A percentile compares a stretch with the other conserved stretches of the same genome.
Evolutionary conservation across 2,113 vertebrate species (phyloP).

Genomic region (Cyprinodon variegatus): DNA sequence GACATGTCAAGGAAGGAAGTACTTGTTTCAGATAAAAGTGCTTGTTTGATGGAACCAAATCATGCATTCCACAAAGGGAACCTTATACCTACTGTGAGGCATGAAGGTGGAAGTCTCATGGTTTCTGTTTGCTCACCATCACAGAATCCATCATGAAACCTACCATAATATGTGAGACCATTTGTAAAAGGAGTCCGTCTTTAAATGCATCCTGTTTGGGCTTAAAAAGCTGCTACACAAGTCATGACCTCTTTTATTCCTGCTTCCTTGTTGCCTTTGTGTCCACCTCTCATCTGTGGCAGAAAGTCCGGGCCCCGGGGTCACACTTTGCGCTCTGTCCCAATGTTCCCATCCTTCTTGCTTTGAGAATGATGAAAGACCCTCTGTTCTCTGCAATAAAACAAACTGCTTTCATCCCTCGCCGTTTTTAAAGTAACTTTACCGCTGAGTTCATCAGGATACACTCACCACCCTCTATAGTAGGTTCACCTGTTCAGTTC

Average conservation of each 20-base stretch:
- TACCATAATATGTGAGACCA: too few relatives aligned
- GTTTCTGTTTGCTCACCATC: too few relatives aligned
- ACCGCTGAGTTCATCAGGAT: not conserved
- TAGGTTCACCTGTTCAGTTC: not conserved
- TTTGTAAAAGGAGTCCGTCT: not conserved
- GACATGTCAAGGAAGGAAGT: too few relatives aligned
- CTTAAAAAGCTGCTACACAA: constrained; percentile 55
- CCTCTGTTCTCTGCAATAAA: not conserved
- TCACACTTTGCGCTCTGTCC: constrained; percentile 35
- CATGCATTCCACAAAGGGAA: too few relatives aligned
- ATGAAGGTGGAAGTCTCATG: too few relatives aligned
- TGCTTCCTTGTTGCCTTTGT: constrained; percentile 44
- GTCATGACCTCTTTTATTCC: constrained; percentile 17
- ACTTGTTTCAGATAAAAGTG: too few relatives aligned
- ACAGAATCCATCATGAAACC: too few relatives aligned
- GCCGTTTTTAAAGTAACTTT: not conserved
- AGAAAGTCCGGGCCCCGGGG: constrained; percentile 31
- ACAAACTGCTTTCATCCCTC: not conserved
- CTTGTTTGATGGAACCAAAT: too few relatives aligned
- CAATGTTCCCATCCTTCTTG: not conserved
- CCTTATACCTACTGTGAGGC: too few relatives aligned
- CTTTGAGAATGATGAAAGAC: not conserved
- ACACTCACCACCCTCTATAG: not conserved
- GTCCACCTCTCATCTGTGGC: constrained; percentile 15
- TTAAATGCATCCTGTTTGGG: constrained; percentile 4